A percentile compares a stretch with the other conserved stretches of the same genome.
These are phyloP conservation scores for Chaenocephalus aceratus DNA, from an alignment of 2,113 vertebrate genomes.

Conservation along the genomic window DNA sequence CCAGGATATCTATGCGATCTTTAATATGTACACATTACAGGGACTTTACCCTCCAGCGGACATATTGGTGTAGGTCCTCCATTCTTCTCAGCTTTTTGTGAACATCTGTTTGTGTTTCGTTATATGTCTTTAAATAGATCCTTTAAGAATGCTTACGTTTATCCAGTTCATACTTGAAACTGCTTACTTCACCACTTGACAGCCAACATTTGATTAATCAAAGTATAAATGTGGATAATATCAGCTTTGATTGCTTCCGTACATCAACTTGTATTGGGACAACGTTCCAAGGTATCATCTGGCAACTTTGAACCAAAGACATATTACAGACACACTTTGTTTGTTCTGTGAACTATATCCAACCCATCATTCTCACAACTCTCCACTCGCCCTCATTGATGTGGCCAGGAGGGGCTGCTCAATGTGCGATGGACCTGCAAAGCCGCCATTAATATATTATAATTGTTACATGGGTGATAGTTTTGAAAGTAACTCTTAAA, in stretches of 20 bases:
- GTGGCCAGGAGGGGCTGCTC: not conserved
- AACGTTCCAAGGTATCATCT: not conserved
- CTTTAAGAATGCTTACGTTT: not conserved
- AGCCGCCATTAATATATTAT: not conserved
- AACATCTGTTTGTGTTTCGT: not conserved
- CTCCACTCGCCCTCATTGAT: not conserved
- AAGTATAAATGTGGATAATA: not conserved
- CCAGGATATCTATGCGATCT: constrained; percentile 6
- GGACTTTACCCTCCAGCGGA: not conserved
- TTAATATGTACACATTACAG: constrained; percentile 5
- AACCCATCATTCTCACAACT: not conserved
- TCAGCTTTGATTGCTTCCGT: not conserved
- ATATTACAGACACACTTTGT: not conserved
- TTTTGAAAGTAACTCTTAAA: not conserved
- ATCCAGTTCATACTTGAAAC: not conserved
- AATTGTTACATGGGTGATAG: too few relatives aligned
- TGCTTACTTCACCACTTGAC: not conserved
- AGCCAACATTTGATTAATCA: not conserved
- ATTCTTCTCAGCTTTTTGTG: not conserved
- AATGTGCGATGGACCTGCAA: not conserved
- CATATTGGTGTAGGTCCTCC: not conserved
- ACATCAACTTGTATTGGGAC: not conserved
- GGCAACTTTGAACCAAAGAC: not conserved
- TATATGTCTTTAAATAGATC: not conserved
- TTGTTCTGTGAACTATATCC: not conserved